phyloP scores from a whole-genome alignment of 2,888 invertebrate species.

The Eilema sororculum region DNA sequence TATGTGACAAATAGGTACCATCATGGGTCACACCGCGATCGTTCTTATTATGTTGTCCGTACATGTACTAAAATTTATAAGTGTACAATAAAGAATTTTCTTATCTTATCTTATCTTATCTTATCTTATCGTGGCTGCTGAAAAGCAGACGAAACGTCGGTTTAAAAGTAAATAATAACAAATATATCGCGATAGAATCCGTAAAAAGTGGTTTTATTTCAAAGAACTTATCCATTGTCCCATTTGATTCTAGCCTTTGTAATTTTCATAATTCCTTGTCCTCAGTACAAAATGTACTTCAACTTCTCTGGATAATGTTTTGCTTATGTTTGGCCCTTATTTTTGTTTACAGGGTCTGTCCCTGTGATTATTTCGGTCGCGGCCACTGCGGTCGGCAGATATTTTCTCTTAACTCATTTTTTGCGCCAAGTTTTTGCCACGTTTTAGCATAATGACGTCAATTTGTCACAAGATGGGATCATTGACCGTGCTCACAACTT shows the following conservation, averaged over 20 bases:
- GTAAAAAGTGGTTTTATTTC: too few species aligned
- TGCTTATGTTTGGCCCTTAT: background rate
- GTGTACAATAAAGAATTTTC: too few species aligned
- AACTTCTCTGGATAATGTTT: background rate
- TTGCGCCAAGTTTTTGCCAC: constrained; percentile 27
- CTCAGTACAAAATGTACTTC: background rate
- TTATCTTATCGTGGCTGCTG: too few species aligned
- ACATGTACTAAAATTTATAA: too few species aligned
- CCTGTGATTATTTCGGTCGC: background rate
- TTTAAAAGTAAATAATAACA: too few species aligned
- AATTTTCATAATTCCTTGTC: background rate
- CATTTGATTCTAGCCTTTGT: background rate
- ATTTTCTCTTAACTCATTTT: background rate
- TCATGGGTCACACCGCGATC: too few species aligned
- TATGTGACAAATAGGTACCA: too few species aligned
- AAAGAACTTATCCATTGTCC: too few species aligned
- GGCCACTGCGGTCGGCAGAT: background rate
- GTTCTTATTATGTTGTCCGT: too few species aligned
- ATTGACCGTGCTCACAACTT: background rate
- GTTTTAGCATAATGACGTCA: constrained; percentile 4
- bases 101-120: too few species aligned
- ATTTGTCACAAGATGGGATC: constrained; percentile 2
- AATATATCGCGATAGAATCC: too few species aligned
- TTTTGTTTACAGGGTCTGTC: background rate
- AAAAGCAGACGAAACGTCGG: too few species aligned